Conservation (phyloP, 2,888 invertebrate species). For the Orthonevra nobilis region DNA sequence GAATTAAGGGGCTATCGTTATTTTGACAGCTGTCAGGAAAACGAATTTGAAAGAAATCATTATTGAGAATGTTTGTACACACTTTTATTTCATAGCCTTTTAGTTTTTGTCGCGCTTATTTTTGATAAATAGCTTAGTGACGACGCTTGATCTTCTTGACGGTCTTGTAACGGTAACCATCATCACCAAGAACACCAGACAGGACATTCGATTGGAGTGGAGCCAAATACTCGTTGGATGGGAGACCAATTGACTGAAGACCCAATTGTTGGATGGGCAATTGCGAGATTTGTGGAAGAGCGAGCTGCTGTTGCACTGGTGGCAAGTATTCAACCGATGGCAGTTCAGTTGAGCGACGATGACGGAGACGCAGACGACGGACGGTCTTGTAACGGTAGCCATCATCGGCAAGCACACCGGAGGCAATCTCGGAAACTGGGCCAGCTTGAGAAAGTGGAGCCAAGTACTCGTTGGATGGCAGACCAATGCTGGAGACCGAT, state of each 20-base stretch:
- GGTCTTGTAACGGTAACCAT: constrained; percentile 77
- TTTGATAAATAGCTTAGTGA: constrained; percentile 8
- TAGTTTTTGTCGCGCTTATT: not conserved
- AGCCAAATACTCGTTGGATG: constrained; percentile 23
- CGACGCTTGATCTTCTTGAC: constrained; percentile 26
- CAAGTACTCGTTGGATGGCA: constrained; percentile 32
- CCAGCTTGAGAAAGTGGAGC: not conserved
- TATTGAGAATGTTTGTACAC: constrained; percentile 15
- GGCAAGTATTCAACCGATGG: constrained; percentile 40
- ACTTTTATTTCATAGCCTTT: constrained; percentile 33
- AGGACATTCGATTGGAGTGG: constrained; percentile 56
- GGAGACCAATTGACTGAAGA: not conserved
- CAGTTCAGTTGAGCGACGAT: constrained; percentile 73
- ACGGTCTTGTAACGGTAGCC: constrained; percentile 48
- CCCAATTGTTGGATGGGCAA: constrained; percentile 29
- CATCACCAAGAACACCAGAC: constrained; percentile 73
- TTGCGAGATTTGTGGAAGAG: constrained; percentile 15
- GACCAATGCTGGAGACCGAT: not conserved
- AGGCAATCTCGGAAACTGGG: constrained; percentile 14
- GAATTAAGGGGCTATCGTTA: too few relatives aligned
- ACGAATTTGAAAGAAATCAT: too few relatives aligned
- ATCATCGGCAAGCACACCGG: constrained; percentile 60
- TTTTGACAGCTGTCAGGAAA: too few relatives aligned
- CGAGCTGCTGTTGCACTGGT: constrained; percentile 4
- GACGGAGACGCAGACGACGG: constrained; percentile 42